These are phyloP conservation scores for Heliconius nattereri DNA, from an alignment of 1,140 invertebrate genomes.

Conservation along the genomic window DNA sequence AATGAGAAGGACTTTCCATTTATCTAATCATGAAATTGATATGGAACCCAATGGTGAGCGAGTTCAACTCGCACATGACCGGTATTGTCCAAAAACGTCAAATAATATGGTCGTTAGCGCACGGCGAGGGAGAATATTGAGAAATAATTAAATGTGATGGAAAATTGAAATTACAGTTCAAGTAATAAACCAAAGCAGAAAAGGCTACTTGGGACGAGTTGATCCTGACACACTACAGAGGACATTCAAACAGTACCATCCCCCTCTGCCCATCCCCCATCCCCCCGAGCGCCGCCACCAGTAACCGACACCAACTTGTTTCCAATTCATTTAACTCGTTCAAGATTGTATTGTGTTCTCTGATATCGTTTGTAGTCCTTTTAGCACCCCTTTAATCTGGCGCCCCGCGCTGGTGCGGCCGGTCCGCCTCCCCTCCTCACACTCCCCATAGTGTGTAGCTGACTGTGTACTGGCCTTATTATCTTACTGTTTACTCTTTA, in stretches of 20 bases:
- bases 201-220: neutral
- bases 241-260: neutral
- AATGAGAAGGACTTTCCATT: too few species aligned
- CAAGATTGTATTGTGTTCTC: conserved; percentile 2
- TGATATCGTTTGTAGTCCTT: conserved; percentile 13
- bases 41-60: too few species aligned
- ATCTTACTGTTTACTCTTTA: neutral
- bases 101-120: neutral
- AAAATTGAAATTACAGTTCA: conserved; percentile 1
- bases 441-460: neutral
- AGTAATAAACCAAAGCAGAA: neutral
- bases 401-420: neutral
- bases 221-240: neutral
- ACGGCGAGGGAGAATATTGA: neutral
- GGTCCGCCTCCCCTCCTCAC: neutral
- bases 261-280: neutral
- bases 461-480: neutral
- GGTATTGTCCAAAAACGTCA: neutral
- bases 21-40: too few species aligned
- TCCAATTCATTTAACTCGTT: conserved; percentile 9
- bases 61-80: too few species aligned
- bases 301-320: neutral
- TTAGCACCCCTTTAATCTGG: conserved; percentile 13
- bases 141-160: neutral
- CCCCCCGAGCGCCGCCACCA: too few species aligned